Base-by-base conservation (phyloP, 2,888 invertebrate genomes). In the Drosophila prolongata region DNA sequence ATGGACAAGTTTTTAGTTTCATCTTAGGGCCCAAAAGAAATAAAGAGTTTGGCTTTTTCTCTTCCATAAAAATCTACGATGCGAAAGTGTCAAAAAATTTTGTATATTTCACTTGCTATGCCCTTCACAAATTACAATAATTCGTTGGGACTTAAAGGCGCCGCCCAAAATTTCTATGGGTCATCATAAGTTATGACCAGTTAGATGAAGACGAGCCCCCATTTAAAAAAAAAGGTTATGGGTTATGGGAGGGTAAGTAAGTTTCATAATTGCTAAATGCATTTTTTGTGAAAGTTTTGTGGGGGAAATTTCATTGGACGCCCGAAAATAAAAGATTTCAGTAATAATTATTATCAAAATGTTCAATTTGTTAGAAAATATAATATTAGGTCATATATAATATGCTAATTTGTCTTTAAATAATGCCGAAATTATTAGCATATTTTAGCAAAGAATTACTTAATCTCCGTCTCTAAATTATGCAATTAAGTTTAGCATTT, bases 81-180 rank as follows among this genome's bases (percentile, higher is more conserved):
- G 67, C 53, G 55, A 83, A 77, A 86, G 81, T 86, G 81, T 86
- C 81, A 86, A 83, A 77, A 78, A 72, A 75, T 74, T 69, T 65
- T 16, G 54, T 65, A 46, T 64, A 64, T 19, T 64, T 53, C 24
- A 53, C 65, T 40, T 14, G 65, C 66, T 54, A 77, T 86, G 80
- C 83, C 80, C 76, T 82, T 86, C 83, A 69, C 68, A 62, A 72
- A 77, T 75, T 78, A 75, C 58, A 80, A 86, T 69, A 71, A 75
- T 75, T 52, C 34, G 58, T 11, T 35, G 64, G 53, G 64, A 78
- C 53, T 58, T 78, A 60, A 55, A 76, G 65, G 65, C 75, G 76
- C 68, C 60, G 66, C 64, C 58, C 56, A 56, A 46, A n/a, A 47
- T 55, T 66, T 61, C 50, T 5, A 16, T 44, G 44, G 53, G 53